phyloP scores from a whole-genome alignment of 2,113 vertebrate genomes.

The Cyprinodon tularosa region DNA sequence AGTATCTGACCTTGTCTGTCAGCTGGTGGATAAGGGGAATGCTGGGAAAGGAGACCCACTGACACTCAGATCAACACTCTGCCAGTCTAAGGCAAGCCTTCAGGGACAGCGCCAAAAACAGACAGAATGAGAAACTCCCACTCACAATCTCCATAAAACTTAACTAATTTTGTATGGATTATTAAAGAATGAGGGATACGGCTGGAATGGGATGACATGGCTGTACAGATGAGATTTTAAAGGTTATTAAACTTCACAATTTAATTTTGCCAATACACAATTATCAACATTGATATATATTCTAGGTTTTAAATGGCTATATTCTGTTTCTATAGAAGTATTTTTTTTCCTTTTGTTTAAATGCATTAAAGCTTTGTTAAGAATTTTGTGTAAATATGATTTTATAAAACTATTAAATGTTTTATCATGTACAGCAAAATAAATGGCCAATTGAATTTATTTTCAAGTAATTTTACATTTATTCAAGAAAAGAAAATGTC shows the following conservation, averaged over 20 bases:
- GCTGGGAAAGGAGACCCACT: constrained; percentile 59
- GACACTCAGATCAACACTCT: constrained; percentile 73
- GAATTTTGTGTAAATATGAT: neutral
- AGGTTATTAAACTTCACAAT: neutral
- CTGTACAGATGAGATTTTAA: neutral
- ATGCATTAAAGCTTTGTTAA: neutral
- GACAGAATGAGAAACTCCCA: constrained; percentile 16
- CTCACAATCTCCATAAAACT: neutral
- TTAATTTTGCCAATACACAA: neutral
- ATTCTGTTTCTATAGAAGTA: too few relatives aligned
- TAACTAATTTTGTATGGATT: neutral
- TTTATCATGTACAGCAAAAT: neutral
- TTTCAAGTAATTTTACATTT: neutral
- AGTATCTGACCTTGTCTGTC: constrained; percentile 83
- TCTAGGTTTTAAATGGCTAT: neutral
- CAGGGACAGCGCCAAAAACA: constrained; percentile 52
- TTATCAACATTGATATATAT: neutral
- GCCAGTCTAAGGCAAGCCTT: constrained; percentile 67
- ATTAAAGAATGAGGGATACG: neutral
- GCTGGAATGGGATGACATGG: neutral
- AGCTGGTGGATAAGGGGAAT: constrained; percentile 63
- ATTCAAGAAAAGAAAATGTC: neutral
- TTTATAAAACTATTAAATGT: neutral
- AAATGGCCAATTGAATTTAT: neutral
- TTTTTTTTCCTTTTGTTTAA: neutral